Evolutionary conservation across 2,888 invertebrate species (phyloP), one percentile per base, ranked within the genome.

Genomic region (Eupithecia tripunctaria): DNA sequence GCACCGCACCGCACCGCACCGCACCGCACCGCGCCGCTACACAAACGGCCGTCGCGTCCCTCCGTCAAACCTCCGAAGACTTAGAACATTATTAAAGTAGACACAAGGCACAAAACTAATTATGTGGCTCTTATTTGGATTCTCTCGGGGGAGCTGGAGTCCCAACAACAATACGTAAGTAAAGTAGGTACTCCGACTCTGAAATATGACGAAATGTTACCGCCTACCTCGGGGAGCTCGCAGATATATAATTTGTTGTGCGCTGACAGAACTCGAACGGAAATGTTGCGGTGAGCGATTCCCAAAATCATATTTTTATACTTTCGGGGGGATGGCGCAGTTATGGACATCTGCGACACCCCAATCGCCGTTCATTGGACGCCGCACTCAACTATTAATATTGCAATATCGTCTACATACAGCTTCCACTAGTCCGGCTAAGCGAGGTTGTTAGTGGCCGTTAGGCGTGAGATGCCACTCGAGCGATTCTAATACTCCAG

Each of bases 321-420:
- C 8, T 86, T 90, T 89, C 88, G 85, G 88, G 88, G n/a, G 82
- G 85, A 86, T 83, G 85, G 83, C 87, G 91, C 91, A 86, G 91
- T 93, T 92, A 92, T 85, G 81, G 81, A 90, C 93, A 94, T 92
- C 92, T 94, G 94, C 82, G 92, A 86, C 92, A 90, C 90, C 91
- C 92, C 91, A 90, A 89, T 90, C 81, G 87, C 88, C 85, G 85
- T 82, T 87, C 86, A 91, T 91, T 88, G 85, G 84, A 89, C 88
- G 90, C 88, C 83, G 88, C 87, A 89, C 89, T 89, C 84, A 83
- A 88, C 86, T 89, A 90, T 89, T 89, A 89, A 90, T 90, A 87
- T 84, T 80, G 85, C 84, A 84, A 85, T 86, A 88, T 89, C 86
- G 80, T 83, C 82, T 86, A 73, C 76, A 78, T 76, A 76, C 76